These are phyloP conservation scores for Lathamus discolor DNA, from an alignment of 2,113 vertebrate genomes.

Conservation along the genomic window DNA sequence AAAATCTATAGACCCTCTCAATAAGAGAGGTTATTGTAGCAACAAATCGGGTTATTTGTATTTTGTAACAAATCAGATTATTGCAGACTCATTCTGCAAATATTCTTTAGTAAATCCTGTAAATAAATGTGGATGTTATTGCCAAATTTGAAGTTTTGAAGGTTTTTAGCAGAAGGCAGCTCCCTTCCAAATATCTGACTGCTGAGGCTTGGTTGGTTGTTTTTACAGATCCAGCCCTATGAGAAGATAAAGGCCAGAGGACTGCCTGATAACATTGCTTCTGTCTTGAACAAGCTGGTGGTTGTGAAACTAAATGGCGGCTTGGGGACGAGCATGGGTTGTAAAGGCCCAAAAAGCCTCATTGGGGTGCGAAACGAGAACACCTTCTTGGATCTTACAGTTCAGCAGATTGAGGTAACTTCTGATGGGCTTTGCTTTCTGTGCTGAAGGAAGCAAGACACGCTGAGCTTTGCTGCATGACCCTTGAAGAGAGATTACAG, in stretches of 20 bases:
- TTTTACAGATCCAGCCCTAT: conserved; percentile 89
- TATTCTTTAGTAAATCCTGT: neutral
- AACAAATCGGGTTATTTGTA: neutral
- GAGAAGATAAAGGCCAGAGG: conserved; percentile 86
- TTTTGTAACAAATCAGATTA: neutral
- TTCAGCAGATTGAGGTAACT: conserved; percentile 94
- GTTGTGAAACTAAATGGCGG: conserved; percentile 97
- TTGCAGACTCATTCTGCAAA: neutral
- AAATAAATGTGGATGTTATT: neutral
- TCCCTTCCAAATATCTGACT: neutral
- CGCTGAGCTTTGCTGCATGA: neutral
- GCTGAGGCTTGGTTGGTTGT: neutral
- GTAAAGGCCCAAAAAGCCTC: conserved; percentile 95
- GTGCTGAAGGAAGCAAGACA: neutral
- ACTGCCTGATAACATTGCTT: conserved; percentile 82
- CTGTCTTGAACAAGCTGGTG: conserved; percentile 89
- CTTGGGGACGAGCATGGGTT: conserved; percentile 97
- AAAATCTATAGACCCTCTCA: neutral
- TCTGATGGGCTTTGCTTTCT: neutral
- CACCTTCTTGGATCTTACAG: conserved; percentile 96
- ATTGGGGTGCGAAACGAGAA: conserved; percentile 96
- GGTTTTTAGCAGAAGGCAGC: neutral
- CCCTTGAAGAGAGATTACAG: neutral
- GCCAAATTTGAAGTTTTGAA: neutral
- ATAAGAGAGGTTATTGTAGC: neutral